Evolutionary conservation across 23 tunicate genomes (phyloP).

Genomic region (Phallusia fumigata): DNA sequence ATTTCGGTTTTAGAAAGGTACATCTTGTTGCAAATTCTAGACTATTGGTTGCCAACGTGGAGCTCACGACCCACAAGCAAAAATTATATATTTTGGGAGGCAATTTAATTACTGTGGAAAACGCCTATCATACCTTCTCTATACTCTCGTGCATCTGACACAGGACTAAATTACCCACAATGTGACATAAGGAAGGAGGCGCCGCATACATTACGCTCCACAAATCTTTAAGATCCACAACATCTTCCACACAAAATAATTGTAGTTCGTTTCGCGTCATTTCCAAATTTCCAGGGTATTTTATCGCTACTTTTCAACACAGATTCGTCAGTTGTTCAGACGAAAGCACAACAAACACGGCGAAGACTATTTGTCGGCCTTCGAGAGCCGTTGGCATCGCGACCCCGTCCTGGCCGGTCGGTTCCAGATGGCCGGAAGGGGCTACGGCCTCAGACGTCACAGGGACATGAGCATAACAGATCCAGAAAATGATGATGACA

Average conservation of each 20-base stretch:
- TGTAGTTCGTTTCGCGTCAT: too few relatives aligned
- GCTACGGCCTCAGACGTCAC: slow-evolving; percentile 49
- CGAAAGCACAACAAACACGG: background rate
- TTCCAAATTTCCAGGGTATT: too few relatives aligned
- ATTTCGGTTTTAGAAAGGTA: slow-evolving; percentile 57
- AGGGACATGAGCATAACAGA: slow-evolving; percentile 70
- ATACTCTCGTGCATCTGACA: too few relatives aligned
- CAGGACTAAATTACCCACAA: too few relatives aligned
- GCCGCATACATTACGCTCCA: too few relatives aligned
- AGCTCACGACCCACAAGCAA: too few relatives aligned
- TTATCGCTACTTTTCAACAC: background rate
- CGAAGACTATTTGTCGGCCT: slow-evolving; percentile 30
- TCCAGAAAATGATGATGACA: slow-evolving; percentile 38
- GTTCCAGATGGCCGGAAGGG: slow-evolving; percentile 45
- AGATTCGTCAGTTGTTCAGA: slow-evolving; percentile 9
- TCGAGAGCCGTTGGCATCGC: slow-evolving; percentile 56
- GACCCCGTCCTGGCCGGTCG: slow-evolving; percentile 49
- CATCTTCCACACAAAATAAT: too few relatives aligned
- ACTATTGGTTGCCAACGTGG: too few relatives aligned
- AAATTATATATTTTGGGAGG: too few relatives aligned
- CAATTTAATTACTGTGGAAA: too few relatives aligned
- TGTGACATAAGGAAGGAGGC: background rate
- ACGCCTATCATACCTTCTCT: too few relatives aligned
- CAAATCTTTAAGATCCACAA: too few relatives aligned
- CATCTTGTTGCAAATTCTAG: background rate